phyloP scores from a whole-genome alignment of 1,140 invertebrate species.

The Drosophila bocqueti region DNA sequence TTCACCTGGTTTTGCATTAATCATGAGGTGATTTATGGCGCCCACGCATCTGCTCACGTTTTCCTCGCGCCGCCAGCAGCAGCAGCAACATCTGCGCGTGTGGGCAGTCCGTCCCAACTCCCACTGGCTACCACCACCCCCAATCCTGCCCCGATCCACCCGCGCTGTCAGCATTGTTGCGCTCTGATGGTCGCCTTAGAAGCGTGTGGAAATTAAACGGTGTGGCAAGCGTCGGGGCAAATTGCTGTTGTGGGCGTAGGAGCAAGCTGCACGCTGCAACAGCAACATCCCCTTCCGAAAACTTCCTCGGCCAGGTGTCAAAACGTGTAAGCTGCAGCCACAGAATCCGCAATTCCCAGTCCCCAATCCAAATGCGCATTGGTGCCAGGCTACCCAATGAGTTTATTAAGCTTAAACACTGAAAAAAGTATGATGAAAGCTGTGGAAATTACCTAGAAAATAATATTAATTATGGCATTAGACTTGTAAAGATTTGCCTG shows the following conservation, averaged over 20 bases:
- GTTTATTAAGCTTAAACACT: conserved; percentile 53
- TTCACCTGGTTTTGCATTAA: conserved; percentile 46
- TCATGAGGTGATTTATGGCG: conserved; percentile 64
- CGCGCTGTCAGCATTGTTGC: conserved; percentile 25
- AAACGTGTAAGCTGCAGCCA: conserved; percentile 37
- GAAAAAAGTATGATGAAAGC: not conserved
- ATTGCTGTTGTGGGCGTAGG: conserved; percentile 55
- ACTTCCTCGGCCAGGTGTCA: conserved; percentile 51
- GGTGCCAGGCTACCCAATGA: conserved; percentile 49
- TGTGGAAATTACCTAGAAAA: not conserved
- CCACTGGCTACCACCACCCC: conserved; percentile 14
- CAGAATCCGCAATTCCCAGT: conserved; percentile 22
- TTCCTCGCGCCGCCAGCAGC: conserved; percentile 11
- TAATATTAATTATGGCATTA: not conserved
- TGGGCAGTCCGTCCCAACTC: conserved; percentile 33
- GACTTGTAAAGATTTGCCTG: not conserved
- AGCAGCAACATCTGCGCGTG: conserved; percentile 39
- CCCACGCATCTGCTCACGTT: conserved; percentile 60
- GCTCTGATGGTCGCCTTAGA: conserved; percentile 35
- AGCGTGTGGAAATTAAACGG: conserved; percentile 57
- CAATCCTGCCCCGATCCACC: not conserved
- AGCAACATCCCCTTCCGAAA: conserved; percentile 28
- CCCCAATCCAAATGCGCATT: conserved; percentile 40
- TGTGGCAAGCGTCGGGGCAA: conserved; percentile 45
- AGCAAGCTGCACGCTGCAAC: not conserved